Conservation (phyloP, 2,797 vertebrate species). For the Tangara arthus region DNA sequence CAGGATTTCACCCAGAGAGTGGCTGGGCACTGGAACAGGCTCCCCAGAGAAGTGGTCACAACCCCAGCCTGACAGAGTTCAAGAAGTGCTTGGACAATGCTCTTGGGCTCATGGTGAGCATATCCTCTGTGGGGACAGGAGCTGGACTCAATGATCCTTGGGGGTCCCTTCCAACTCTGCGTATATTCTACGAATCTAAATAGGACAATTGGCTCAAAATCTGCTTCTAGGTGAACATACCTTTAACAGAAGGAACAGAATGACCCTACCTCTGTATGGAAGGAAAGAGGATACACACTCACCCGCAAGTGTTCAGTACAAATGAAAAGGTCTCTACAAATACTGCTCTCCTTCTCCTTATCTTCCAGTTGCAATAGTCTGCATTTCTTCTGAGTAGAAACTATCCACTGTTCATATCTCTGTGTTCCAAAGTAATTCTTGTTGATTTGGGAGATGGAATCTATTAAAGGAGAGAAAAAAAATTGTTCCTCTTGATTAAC, state of each 20-base stretch:
- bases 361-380: slow-evolving; percentile 65
- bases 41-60: background rate
- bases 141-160: background rate
- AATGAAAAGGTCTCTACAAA: slow-evolving; percentile 77
- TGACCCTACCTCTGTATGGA: background rate
- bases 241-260: background rate
- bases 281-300: background rate
- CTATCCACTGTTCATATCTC: slow-evolving; percentile 80
- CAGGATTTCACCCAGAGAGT: background rate
- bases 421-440: slow-evolving; percentile 74
- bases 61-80: background rate
- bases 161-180: background rate
- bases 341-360: slow-evolving; percentile 72
- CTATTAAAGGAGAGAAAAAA: slow-evolving; percentile 34
- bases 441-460: slow-evolving; percentile 53
- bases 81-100: background rate
- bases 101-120: background rate
- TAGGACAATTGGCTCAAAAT: background rate
- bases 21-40: background rate
- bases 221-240: background rate
- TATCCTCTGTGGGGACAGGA: background rate
- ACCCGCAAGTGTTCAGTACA: slow-evolving; percentile 79
- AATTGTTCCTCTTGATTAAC: background rate
- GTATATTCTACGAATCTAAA: accelerated
- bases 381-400: slow-evolving; percentile 74